These are phyloP conservation scores for Achroia grisella DNA, from an alignment of 1,140 invertebrate species.

Conservation along the genomic window DNA sequence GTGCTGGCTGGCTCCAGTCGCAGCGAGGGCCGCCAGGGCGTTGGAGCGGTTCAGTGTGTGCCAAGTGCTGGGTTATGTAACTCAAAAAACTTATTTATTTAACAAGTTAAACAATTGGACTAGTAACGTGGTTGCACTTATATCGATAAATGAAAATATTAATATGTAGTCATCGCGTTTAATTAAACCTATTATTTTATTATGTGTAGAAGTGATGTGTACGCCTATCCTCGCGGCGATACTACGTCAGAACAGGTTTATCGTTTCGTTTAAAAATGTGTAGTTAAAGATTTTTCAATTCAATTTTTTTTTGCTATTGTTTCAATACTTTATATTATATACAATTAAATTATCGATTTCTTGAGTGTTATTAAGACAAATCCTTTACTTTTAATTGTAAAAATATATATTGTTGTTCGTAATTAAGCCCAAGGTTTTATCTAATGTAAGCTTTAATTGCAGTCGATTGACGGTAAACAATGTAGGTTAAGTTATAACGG, in stretches of 20 bases:
- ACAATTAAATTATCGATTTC: not conserved
- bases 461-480: not conserved
- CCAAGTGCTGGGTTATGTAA: conserved; percentile 66
- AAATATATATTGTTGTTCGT: too few species aligned
- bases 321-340: not conserved
- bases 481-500: conserved; percentile 16
- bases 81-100: conserved; percentile 70
- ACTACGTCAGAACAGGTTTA: conserved; percentile 56
- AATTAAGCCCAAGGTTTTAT: too few species aligned
- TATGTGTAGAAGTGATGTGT: conserved; percentile 62
- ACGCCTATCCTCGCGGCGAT: conserved; percentile 53
- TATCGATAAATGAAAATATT: conserved; percentile 2
- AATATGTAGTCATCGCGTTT: not conserved
- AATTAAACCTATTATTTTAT: conserved; percentile 9
- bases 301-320: not conserved
- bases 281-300: conserved; percentile 3
- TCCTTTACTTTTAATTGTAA: not conserved
- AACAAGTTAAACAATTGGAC: conserved; percentile 47
- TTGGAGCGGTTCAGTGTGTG: conserved; percentile 53
- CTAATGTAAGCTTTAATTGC: too few species aligned
- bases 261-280: conserved; percentile 36
- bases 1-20: conserved; percentile 61
- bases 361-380: conserved; percentile 26
- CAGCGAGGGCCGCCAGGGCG: conserved; percentile 63
- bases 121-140: conserved; percentile 4